Conservation (phyloP, 1,140 invertebrate genomes). For the Dendrolimus kikuchii region DNA sequence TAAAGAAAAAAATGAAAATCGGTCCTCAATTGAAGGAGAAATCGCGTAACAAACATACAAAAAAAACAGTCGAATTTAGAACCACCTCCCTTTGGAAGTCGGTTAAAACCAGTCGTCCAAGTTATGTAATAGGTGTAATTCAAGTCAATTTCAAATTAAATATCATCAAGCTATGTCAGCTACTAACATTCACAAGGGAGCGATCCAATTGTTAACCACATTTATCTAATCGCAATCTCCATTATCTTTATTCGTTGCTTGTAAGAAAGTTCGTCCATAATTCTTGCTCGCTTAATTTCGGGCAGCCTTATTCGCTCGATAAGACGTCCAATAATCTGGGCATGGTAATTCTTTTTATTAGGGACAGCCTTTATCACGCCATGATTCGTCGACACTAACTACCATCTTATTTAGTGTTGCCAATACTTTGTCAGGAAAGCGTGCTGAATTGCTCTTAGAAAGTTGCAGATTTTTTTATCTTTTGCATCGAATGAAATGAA, state of each 20-base stretch:
- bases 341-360: slow-evolving; percentile 56
- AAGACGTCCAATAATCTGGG: slow-evolving; percentile 59
- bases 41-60: too few species aligned
- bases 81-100: too few species aligned
- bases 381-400: slow-evolving; percentile 41
- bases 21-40: too few species aligned
- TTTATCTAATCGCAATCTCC: slow-evolving; percentile 59
- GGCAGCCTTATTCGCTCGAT: slow-evolving; percentile 49
- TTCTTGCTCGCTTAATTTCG: slow-evolving; percentile 63
- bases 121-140: too few species aligned
- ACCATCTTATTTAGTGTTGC: slow-evolving; percentile 38
- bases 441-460: too few species aligned
- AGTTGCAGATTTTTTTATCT: too few species aligned
- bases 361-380: slow-evolving; percentile 46
- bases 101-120: too few species aligned
- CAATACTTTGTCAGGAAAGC: too few species aligned
- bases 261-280: slow-evolving; percentile 61
- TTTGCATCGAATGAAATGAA: too few species aligned
- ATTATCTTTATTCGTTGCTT: slow-evolving; percentile 56
- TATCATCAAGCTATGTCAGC: background rate
- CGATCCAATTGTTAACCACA: slow-evolving; percentile 31
- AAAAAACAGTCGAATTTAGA: too few species aligned
- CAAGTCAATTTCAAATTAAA: too few species aligned
- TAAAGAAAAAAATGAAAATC: too few species aligned
- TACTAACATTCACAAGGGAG: slow-evolving; percentile 1